Evolutionary conservation across 2,797 vertebrate genomes (phyloP).

Genomic region (Melanogrammus aeglefinus): DNA sequence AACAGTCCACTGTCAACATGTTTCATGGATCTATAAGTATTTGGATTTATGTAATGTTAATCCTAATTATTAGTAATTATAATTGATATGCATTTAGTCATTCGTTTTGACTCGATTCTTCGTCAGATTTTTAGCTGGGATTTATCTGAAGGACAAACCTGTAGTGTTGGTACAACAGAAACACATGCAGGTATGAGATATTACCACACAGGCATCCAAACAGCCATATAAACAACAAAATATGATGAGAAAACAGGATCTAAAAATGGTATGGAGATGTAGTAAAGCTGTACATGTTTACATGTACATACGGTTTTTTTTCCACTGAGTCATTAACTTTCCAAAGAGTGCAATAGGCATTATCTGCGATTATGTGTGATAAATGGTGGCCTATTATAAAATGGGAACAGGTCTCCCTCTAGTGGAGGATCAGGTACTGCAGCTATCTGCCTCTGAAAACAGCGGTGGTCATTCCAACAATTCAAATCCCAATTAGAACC

Average conservation of each 20-base stretch:
- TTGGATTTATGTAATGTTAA: not conserved
- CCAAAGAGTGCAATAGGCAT: not conserved
- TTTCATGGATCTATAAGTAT: not conserved
- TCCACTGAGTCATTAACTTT: not conserved
- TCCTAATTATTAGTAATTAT: not conserved
- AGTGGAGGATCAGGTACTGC: slow-evolving; percentile 40
- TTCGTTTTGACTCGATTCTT: not conserved
- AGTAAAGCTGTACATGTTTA: not conserved
- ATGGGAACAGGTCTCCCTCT: slow-evolving; percentile 56
- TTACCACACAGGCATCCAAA: not conserved
- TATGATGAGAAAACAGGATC: not conserved
- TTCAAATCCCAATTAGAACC: not conserved
- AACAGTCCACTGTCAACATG: not conserved
- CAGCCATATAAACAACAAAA: not conserved
- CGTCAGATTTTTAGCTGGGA: not conserved
- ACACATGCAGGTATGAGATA: not conserved
- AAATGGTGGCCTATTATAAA: not conserved
- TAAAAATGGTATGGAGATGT: not conserved
- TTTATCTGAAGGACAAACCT: not conserved
- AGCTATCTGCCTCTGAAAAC: not conserved
- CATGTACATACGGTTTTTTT: not conserved
- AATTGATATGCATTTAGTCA: not conserved
- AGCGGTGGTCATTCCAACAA: not conserved
- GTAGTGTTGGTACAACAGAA: not conserved
- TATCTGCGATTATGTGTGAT: not conserved